Base-by-base conservation (phyloP, 2,797 vertebrate genomes). In the Cetoscarus ocellatus region DNA sequence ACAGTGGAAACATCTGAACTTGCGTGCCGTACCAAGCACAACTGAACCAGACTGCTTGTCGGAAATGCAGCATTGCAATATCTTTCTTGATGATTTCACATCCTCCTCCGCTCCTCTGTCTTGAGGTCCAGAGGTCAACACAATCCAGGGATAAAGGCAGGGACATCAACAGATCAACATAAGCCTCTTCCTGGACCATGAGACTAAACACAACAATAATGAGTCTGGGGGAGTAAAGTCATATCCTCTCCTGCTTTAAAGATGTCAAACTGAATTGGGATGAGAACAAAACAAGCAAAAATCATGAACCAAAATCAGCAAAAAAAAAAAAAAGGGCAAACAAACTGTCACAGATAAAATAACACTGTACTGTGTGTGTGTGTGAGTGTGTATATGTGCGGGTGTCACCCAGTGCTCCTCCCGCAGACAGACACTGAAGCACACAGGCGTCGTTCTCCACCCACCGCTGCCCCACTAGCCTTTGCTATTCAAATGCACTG, bases 401-500 rank as follows among this genome's bases (percentile, higher is more conserved):
- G 0, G 70, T 70, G 71, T 82, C 75, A 74, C 50, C 43, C 42
- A 7, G 57, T 55, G 70, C 75, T 73, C 5, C 48, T 77, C 48
- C 35, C 12, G 10, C 52, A 49, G 52, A 67, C 60, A 61, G 69
- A 75, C 18, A 53, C 40, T 51, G 62, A 53, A 63, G 47, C 18
- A 61, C 52, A 7, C 38, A 69, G 44, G 0, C 18, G 19, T 44
- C 60, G 17, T 65, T 54, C 47, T 65, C 70, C n/a, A 56, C 17
- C 83, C 86, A 61, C 14, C 4, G 11, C 51, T 35, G 27, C 60
- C 56, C 51, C 56, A 15, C 7, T 38, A 45, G 59, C 19, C 56
- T 50, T 75, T 82, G 44, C 63, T 73, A 79, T 82, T 83, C 54
- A 81, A 69, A 88, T 75, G 8, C 57, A 50, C 61, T 3, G 71